A percentile compares a stretch with the other conserved stretches of the same genome.
These are phyloP conservation scores for Anoura caudifer DNA, from an alignment of 2,113 vertebrate genomes.

Conservation along the genomic window DNA sequence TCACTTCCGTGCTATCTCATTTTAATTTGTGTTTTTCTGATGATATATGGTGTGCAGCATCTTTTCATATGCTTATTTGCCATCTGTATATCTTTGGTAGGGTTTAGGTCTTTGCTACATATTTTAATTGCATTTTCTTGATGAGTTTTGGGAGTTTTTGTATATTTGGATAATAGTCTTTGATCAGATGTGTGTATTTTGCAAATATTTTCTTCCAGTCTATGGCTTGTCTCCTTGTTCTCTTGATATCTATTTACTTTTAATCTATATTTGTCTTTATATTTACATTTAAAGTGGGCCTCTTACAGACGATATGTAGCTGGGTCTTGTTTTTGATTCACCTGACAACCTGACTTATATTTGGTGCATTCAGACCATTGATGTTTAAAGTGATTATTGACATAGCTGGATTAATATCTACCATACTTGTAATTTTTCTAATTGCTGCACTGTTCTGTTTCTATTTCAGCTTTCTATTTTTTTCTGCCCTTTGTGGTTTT, in stretches of 20 bases:
- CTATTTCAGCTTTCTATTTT: background rate
- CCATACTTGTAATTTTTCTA: background rate
- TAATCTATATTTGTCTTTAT: background rate
- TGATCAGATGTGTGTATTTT: background rate
- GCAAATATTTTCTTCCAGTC: background rate
- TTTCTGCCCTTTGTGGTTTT: background rate
- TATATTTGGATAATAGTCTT: background rate
- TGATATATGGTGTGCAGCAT: background rate
- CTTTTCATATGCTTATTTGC: background rate
- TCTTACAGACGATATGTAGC: background rate
- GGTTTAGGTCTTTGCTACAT: background rate
- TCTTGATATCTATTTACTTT: background rate
- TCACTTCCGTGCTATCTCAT: background rate
- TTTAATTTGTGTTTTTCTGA: background rate
- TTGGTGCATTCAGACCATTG: background rate
- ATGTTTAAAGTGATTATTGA: background rate
- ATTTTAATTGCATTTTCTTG: background rate
- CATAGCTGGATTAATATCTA: background rate
- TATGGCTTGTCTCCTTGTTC: background rate
- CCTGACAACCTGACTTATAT: background rate
- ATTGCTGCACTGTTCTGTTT: background rate
- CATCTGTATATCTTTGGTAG: background rate
- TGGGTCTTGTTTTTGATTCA: background rate
- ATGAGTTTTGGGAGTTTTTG: background rate
- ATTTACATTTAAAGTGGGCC: background rate